Evolutionary conservation across 2,888 invertebrate species (phyloP).

Genomic region (Microplitis manilae): DNA sequence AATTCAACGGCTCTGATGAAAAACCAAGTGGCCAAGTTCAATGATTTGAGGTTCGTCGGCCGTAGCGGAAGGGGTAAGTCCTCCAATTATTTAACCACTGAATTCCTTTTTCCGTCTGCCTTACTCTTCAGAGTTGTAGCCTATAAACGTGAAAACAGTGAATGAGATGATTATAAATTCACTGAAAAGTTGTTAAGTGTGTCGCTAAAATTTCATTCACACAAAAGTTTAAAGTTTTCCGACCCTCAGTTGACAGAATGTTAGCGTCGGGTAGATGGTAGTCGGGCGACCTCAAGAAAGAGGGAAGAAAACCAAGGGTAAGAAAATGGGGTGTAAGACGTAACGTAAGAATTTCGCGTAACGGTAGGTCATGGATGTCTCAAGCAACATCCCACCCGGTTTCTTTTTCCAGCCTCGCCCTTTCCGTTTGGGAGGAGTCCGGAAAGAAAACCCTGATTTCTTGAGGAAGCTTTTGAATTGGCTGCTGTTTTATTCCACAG

Average conservation of each 20-base stretch:
- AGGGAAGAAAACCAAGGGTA: conserved; percentile 46
- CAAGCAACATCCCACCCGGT: conserved; percentile 57
- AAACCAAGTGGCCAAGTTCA: conserved; percentile 98
- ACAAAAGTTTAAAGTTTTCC: conserved; percentile 43
- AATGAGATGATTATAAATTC: conserved; percentile 13
- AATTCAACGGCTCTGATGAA: conserved; percentile 98
- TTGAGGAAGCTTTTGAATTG: conserved; percentile 50
- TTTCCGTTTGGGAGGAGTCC: background rate
- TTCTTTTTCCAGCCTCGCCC: conserved; percentile 59
- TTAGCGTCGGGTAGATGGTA: background rate
- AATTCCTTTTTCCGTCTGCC: background rate
- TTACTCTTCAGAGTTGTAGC: background rate
- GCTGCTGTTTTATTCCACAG: conserved; percentile 26
- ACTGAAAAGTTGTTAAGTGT: conserved; percentile 11
- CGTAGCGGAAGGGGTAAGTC: conserved; percentile 97
- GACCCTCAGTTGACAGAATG: conserved; percentile 11
- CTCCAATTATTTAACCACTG: background rate
- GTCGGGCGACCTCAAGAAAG: conserved; percentile 42
- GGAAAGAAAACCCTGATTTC: conserved; percentile 46
- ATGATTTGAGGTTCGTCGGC: conserved; percentile 98
- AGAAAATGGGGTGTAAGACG: conserved; percentile 39
- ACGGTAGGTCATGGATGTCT: conserved; percentile 67
- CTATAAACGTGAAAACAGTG: background rate
- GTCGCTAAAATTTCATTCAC: conserved; percentile 34
- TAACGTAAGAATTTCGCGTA: conserved; percentile 55